These are phyloP conservation scores for Columba janthina DNA, from an alignment of 2,113 vertebrate genomes.

Conservation along the genomic window DNA sequence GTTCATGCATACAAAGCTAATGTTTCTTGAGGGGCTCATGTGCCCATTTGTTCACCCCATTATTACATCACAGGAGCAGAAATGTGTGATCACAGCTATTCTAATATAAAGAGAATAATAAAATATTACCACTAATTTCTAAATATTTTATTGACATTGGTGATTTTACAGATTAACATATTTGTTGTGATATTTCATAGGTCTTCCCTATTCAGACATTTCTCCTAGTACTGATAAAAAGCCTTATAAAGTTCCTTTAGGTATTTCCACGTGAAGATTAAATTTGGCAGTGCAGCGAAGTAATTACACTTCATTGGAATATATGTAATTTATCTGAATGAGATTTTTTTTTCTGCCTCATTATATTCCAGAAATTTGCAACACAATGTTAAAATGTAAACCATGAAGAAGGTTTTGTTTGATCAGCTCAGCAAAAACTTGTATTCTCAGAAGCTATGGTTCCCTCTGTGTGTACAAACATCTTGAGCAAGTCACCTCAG, in stretches of 20 bases:
- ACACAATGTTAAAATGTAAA: background rate
- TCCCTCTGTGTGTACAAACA: background rate
- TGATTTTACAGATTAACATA: background rate
- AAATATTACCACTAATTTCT: background rate
- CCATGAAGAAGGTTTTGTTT: background rate
- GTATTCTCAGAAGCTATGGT: background rate
- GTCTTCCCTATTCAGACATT: background rate
- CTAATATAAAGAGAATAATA: background rate
- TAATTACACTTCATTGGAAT: fast-evolving
- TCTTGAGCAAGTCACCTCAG: background rate
- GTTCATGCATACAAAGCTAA: background rate
- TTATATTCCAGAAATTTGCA: background rate
- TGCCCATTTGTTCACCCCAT: background rate
- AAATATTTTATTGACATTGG: background rate
- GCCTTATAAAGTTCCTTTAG: background rate
- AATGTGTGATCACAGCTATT: background rate
- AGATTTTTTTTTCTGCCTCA: background rate
- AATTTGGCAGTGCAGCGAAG: background rate
- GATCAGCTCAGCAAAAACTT: background rate
- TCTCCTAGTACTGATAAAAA: background rate
- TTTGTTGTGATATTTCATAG: background rate
- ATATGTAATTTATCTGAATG: background rate
- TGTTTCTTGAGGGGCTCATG: background rate
- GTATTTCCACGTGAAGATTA: background rate
- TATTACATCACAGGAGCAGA: background rate